Evolutionary conservation across 2,113 vertebrate genomes (phyloP).

Genomic region (Miniopterus natalensis): DNA sequence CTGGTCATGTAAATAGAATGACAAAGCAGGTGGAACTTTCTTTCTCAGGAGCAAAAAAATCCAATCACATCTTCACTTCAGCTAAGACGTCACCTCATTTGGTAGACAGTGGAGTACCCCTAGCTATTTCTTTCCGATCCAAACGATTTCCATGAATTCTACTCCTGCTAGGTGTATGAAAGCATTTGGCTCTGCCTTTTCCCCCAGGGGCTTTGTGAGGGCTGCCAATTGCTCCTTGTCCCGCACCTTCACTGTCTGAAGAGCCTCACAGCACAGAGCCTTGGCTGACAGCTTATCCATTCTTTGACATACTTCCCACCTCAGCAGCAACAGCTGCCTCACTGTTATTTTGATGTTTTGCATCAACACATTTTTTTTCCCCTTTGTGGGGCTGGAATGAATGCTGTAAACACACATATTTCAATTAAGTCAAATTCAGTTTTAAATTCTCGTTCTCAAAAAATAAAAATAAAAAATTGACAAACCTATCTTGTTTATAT

Average conservation of each 20-base stretch:
- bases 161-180: neutral
- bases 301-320: neutral
- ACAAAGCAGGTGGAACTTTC: neutral
- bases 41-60: neutral
- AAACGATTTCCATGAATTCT: neutral
- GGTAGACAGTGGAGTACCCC: neutral
- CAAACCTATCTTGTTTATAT: neutral
- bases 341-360: neutral
- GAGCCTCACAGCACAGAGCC: neutral
- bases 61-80: neutral
- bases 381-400: neutral
- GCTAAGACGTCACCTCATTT: neutral
- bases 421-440: neutral
- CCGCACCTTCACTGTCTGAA: neutral
- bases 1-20: neutral
- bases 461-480: neutral
- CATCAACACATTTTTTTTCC: neutral
- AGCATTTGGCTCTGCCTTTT: neutral
- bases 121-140: neutral
- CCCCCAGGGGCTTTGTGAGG: neutral
- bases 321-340: neutral
- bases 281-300: neutral
- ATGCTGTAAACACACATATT: neutral
- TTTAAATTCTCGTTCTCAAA: conserved; percentile 36
- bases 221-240: neutral